Evolutionary conservation across 30 jellyfish, hydroid and myxozoan species (phyloP).

Genomic region (Turritopsis dohrnii): DNA sequence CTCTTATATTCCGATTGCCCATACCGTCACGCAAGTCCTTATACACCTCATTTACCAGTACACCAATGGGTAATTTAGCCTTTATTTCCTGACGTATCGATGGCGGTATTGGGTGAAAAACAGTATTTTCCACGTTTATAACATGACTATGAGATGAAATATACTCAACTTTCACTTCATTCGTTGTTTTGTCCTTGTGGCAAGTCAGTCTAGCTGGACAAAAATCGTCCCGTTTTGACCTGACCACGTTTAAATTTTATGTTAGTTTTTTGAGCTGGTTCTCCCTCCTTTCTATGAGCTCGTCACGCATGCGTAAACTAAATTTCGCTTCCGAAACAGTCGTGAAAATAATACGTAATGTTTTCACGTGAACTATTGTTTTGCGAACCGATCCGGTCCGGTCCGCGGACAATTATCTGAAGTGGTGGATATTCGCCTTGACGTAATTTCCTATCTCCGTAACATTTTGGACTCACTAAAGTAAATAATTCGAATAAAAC

Average conservation of each 20-base stretch:
- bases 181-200: neutral
- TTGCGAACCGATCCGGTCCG: too few species aligned
- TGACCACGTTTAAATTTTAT: neutral
- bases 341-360: too few species aligned
- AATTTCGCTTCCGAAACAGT: too few species aligned
- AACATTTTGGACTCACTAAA: too few species aligned
- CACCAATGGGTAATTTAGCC: slow-evolving; percentile 32
- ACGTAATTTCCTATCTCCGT: too few species aligned
- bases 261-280: slow-evolving; percentile 8
- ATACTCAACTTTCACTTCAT: neutral
- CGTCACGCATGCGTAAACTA: too few species aligned
- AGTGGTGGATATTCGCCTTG: too few species aligned
- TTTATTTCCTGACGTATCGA: slow-evolving; percentile 14
- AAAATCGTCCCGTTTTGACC: slow-evolving; percentile 3
- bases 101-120: slow-evolving; percentile 36
- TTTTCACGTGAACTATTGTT: too few species aligned
- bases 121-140: slow-evolving; percentile 7
- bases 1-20: slow-evolving; percentile 30
- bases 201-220: slow-evolving; percentile 5
- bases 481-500: too few species aligned
- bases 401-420: too few species aligned
- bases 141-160: slow-evolving; percentile 24
- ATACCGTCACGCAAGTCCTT: slow-evolving; percentile 33
- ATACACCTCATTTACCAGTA: slow-evolving; percentile 26
- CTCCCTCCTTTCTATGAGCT: slow-evolving; percentile 2